These are phyloP conservation scores for Phalanger gymnotis DNA, from an alignment of 2,797 vertebrate genomes.

Conservation along the genomic window DNA sequence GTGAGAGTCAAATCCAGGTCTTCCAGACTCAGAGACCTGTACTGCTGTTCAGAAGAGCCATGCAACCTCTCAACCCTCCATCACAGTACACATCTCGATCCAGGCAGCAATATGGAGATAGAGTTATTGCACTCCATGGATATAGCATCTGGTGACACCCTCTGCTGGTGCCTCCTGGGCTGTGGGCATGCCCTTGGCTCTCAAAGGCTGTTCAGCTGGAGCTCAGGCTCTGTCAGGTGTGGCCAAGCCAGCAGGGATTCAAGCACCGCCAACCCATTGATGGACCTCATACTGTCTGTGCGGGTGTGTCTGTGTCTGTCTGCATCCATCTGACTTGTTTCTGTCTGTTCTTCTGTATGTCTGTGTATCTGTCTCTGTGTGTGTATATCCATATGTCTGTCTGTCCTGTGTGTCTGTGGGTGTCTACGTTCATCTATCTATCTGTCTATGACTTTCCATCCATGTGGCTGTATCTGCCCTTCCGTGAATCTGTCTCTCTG, in stretches of 20 bases:
- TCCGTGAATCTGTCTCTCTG: too few relatives aligned
- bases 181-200: not conserved
- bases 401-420: not conserved
- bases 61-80: not conserved
- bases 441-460: not conserved
- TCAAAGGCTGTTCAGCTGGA: not conserved
- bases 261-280: not conserved
- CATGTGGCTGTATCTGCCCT: fast-evolving
- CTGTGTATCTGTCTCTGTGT: not conserved
- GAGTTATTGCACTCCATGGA: fast-evolving
- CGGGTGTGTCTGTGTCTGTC: not conserved
- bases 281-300: not conserved
- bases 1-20: too few relatives aligned
- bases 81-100: too few relatives aligned
- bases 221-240: not conserved
- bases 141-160: fast-evolving
- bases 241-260: not conserved
- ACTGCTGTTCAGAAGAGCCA: too few relatives aligned
- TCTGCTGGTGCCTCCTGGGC: not conserved
- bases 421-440: not conserved
- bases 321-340: not conserved
- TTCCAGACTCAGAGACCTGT: not conserved
- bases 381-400: fast-evolving
- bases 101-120: not conserved
- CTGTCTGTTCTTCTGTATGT: not conserved